Percentiles rank a stretch among this genome's conserved stretches.
These are phyloP conservation scores for Eueremaeus valkanovi DNA, from an alignment of 2,888 invertebrate species.

Conservation along the genomic window DNA sequence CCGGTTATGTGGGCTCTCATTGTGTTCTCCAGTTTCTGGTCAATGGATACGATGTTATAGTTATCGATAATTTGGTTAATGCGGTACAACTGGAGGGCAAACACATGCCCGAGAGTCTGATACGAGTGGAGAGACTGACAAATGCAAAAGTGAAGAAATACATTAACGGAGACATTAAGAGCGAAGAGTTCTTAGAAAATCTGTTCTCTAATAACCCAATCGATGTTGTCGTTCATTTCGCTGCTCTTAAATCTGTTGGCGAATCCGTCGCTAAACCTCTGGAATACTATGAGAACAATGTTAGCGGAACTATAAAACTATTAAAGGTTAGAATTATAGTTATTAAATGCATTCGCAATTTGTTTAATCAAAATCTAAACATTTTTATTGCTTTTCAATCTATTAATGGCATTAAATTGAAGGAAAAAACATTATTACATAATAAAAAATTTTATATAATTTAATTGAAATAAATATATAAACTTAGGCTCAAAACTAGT, in stretches of 20 bases:
- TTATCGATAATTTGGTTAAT: slow-evolving; percentile 82
- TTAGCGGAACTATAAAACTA: slow-evolving; percentile 78
- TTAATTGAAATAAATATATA: no score
- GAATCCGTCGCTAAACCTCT: slow-evolving; percentile 83
- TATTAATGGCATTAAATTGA: no score
- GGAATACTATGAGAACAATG: slow-evolving; percentile 73
- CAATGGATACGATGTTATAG: slow-evolving; percentile 74
- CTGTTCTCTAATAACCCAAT: slow-evolving; percentile 76
- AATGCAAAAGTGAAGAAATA: slow-evolving; percentile 63
- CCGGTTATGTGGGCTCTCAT: slow-evolving; percentile 95
- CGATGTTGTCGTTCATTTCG: slow-evolving; percentile 86
- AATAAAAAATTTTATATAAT: no score
- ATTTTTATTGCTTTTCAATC: no score
- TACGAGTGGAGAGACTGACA: slow-evolving; percentile 72
- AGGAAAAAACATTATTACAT: no score
- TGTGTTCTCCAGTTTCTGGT: slow-evolving; percentile 82
- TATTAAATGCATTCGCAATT: no score
- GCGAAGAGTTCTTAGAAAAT: slow-evolving; percentile 61
- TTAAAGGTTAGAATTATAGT: no score
- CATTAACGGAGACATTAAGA: slow-evolving; percentile 68
- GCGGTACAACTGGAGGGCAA: slow-evolving; percentile 53
- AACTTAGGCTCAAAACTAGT: no score
- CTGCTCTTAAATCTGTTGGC: slow-evolving; percentile 89
- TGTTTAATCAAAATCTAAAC: no score
- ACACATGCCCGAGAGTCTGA: slow-evolving; percentile 70